Percentiles rank a stretch among this genome's conserved stretches.
Evolutionary conservation across 1,140 invertebrate species (phyloP).

Genomic region (Atta cephalotes): DNA sequence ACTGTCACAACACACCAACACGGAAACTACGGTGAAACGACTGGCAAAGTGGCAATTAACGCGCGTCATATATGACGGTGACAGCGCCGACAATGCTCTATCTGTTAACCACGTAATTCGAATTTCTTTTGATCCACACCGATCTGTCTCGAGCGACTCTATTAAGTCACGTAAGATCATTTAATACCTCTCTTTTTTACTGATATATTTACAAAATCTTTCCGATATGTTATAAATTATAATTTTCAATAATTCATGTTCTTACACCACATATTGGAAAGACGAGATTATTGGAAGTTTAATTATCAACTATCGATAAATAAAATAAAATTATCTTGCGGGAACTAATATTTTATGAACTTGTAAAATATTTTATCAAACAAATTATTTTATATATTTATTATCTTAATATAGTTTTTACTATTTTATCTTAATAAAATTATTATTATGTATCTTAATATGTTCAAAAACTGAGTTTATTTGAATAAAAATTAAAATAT

Average conservation of each 20-base stretch:
- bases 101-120: not conserved
- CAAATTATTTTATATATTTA: not conserved
- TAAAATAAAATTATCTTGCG: not conserved
- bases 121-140: no score
- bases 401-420: not conserved
- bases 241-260: not conserved
- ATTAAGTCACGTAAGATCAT: not conserved
- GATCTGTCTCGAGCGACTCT: no score
- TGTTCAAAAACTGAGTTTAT: not conserved
- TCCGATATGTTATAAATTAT: not conserved
- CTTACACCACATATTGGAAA: not conserved
- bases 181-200: not conserved
- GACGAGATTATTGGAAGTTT: not conserved
- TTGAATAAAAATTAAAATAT: not conserved
- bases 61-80: not conserved
- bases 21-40: not conserved
- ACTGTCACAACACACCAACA: slow-evolving; percentile 27
- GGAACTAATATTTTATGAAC: not conserved
- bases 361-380: not conserved
- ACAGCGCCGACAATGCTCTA: not conserved
- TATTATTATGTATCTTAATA: not conserved
- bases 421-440: not conserved
- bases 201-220: not conserved
- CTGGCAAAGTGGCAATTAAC: not conserved
- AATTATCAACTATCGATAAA: slow-evolving; percentile 14